Evolutionary conservation across 1,140 invertebrate species (phyloP), one percentile per base, ranked within the genome.

Genomic region (Neodiprion pinetum): DNA sequence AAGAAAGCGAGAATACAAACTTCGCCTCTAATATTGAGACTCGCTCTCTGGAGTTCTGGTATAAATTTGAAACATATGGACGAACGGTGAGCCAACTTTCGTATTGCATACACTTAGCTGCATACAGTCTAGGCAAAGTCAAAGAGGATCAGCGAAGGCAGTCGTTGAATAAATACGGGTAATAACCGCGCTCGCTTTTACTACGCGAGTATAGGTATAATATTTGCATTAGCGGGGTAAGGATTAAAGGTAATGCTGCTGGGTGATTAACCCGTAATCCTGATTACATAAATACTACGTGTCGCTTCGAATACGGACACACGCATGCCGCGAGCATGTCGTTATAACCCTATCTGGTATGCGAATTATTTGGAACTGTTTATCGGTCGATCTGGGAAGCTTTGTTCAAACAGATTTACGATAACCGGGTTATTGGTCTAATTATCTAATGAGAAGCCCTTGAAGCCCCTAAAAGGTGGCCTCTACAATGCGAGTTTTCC

Each of bases 231-330:
- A 12, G 53, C 7, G 53, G 11, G 53, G 11, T 61, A 12, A 7
- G 53, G 7, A 17, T 61, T 61, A 61, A 61, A 17, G 11, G 5
- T 17, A 61, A 61, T 9, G 53, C 28, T 40, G 28, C 28, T 40
- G 53, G 53, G 28, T 61, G 53, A 61, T 61, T 61, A 61, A 12
- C n/a, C 53, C 53, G 53, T 61, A 61, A 61, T 61, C 53, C 53
- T 61, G 53, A 61, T 61, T 0, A 61, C n/a, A 61, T 61, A 61
- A 61, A 61, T 17, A 61, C 53, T 61, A 61, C 53, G 53, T 17
- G 53, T 17, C 53, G n/a, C 11, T 61, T 17, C 11, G 53, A 8
- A 9, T 17, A 8, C 53, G 8, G 4, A 61, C n/a, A 61, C 28
- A 40, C 28, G 28, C 28, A 40, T 40, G 28, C 28, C 5, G 28